A percentile compares a stretch with the other conserved stretches of the same genome.
phyloP scores from a whole-genome alignment of 1,140 invertebrate species.

The Drosophila kikkawai region DNA sequence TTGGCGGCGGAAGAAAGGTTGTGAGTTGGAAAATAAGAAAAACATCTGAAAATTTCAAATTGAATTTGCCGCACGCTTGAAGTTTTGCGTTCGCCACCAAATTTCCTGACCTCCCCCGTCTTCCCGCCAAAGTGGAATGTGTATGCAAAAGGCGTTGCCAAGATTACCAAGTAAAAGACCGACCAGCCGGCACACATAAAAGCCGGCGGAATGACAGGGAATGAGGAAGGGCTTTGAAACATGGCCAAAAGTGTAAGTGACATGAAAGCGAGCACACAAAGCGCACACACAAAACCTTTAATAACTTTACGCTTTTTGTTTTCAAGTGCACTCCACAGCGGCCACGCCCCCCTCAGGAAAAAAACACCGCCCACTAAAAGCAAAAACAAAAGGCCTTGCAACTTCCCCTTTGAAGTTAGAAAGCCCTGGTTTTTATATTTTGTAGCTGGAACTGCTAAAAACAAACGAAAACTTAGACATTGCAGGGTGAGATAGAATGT shows the following conservation, averaged over 20 bases:
- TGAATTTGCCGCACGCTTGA: slow-evolving; percentile 82
- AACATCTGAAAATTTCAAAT: slow-evolving; percentile 82
- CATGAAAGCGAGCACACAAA: slow-evolving; percentile 76
- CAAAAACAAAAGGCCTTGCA: slow-evolving; percentile 46
- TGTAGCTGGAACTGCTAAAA: neutral
- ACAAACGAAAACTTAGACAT: slow-evolving; percentile 16
- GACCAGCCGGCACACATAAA: slow-evolving; percentile 54
- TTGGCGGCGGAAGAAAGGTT: slow-evolving; percentile 6
- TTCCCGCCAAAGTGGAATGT: slow-evolving; percentile 1
- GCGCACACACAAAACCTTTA: slow-evolving; percentile 75
- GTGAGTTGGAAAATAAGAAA: slow-evolving; percentile 42
- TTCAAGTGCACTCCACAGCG: slow-evolving; percentile 70
- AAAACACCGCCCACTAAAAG: slow-evolving; percentile 30
- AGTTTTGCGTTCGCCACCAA: slow-evolving; percentile 44
- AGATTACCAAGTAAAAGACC: slow-evolving; percentile 56
- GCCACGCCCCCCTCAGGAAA: slow-evolving; percentile 34
- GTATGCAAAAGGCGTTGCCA: slow-evolving; percentile 70
- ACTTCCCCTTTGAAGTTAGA: slow-evolving; percentile 76
- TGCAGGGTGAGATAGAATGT: too few relatives aligned
- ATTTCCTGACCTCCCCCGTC: neutral
- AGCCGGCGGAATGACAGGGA: slow-evolving; percentile 22
- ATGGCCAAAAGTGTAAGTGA: slow-evolving; percentile 77
- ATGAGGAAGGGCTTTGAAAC: slow-evolving; percentile 40
- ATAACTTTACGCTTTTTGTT: slow-evolving; percentile 81
- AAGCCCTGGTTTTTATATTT: slow-evolving; percentile 18